Evolutionary conservation across 2,888 invertebrate genomes (phyloP).

Genomic region (Mechanitis messenoides): DNA sequence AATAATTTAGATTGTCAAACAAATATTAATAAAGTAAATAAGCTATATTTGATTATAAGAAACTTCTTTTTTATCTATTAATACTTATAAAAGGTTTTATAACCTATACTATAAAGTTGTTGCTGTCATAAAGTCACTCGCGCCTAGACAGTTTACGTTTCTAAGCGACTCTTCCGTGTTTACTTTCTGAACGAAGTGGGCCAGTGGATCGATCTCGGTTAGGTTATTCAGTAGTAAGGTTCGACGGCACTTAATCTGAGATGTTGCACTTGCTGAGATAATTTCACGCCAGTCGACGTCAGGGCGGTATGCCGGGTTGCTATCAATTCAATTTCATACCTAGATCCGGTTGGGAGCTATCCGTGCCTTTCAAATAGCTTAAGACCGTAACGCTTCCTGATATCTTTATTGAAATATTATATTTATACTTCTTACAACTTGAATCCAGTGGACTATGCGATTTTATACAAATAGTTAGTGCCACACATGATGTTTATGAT

Average conservation of each 20-base stretch:
- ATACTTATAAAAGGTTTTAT: not conserved
- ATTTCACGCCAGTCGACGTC: conserved; percentile 52
- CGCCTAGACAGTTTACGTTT: conserved; percentile 4
- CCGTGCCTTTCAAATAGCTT: conserved; percentile 26
- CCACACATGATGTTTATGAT: no score
- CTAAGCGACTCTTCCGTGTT: conserved; percentile 27
- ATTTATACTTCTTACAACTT: not conserved
- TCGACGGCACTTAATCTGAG: conserved; percentile 55
- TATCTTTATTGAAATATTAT: conserved; percentile 4
- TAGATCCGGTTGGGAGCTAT: conserved; percentile 38
- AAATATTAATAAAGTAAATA: no score
- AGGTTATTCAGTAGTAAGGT: conserved; percentile 46
- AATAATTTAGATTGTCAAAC: not conserved
- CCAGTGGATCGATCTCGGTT: conserved; percentile 44
- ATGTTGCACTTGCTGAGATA: conserved; percentile 57
- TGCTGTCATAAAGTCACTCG: conserved; percentile 1
- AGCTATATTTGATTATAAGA: no score
- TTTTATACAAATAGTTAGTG: no score
- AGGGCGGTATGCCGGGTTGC: conserved; percentile 37
- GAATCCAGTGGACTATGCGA: not conserved
- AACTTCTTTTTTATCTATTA: not conserved
- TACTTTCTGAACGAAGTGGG: conserved; percentile 49
- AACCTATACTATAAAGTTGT: not conserved
- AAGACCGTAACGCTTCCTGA: conserved; percentile 16
- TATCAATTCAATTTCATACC: conserved; percentile 62